Base-by-base conservation (phyloP, 2,797 vertebrate genomes). In the Melanotaenia maccullochi region DNA sequence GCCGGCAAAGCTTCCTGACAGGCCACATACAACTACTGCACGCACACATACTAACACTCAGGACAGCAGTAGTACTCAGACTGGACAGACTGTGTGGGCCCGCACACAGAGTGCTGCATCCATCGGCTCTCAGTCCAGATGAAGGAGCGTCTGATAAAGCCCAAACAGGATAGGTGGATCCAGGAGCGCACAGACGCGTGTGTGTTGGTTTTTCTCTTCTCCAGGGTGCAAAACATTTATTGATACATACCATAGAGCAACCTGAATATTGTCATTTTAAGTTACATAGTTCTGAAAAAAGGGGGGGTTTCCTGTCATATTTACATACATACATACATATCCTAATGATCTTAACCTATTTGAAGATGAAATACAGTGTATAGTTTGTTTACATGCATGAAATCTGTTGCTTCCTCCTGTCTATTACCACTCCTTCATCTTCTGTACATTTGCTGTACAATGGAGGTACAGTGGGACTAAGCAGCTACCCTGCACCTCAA, bases 271-370 rank as follows among this genome's bases (percentile, higher is more conserved):
- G 77, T 86, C 81, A 71, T 88, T 87, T 92, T 81, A 88, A 89
- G 85, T 91, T 92, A 91, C 85, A 88, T 87, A 72, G 83, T 92
- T 89, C 79, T 87, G 86, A 75, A 90, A 92, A 93, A 86, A 62
- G 35, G 62, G 51, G 51, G 59, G 60, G 65, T 56, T 73, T 84
- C 83, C 85, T 78, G 7, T 85, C 77, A 33, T 92, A 93, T 93
- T 90, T 93, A 93, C 91, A 93, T 92, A 93, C 88, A 90, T 93
- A 94, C 91, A 93, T 90, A 93, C 85, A 92, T 87, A 85, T 87
- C 73, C 86, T 90, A 92, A 91, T 88, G 90, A 89, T 89, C 85
- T 87, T 90, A 89, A 85, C 75, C 88, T 90, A 89, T 87, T 76
- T 80, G 89, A 82, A 84, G 83, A 91, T 90, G 89, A 89, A 79